A percentile compares a stretch with the other conserved stretches of the same genome.
Evolutionary conservation across 1,140 invertebrate genomes (phyloP).

Genomic region (Heliconius melpomene): DNA sequence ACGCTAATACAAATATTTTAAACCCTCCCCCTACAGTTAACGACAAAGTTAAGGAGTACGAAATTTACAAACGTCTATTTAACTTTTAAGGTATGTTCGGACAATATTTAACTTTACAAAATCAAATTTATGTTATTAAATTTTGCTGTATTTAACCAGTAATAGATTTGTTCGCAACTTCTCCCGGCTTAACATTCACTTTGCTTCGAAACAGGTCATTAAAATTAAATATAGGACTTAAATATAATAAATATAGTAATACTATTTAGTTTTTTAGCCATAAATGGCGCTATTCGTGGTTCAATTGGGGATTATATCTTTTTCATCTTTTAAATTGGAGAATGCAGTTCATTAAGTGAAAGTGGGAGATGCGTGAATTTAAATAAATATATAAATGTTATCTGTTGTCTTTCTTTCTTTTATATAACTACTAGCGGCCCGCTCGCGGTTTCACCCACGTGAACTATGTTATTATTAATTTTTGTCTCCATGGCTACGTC

Average conservation of each 20-base stretch:
- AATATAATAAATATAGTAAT: neutral
- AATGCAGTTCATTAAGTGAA: no score
- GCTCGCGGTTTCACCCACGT: no score
- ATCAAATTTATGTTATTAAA: constrained; percentile 4
- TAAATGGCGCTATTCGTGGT: neutral
- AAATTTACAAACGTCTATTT: neutral
- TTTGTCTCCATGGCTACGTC: no score
- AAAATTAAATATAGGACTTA: no score
- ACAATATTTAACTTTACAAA: constrained; percentile 15
- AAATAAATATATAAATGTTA: no score
- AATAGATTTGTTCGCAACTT: neutral
- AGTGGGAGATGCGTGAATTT: no score
- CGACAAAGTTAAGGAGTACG: neutral
- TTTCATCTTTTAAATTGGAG: no score
- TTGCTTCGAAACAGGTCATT: neutral
- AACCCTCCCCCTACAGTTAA: neutral
- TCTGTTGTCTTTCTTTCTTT: no score
- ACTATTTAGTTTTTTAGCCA: neutral
- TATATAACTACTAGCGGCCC: no score
- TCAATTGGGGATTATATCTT: no score
- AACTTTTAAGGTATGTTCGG: constrained; percentile 1
- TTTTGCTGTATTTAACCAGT: constrained; percentile 17
- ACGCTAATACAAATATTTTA: neutral
- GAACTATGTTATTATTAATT: no score
- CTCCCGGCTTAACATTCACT: neutral